Percentiles rank a stretch among this genome's conserved stretches.
Evolutionary conservation across 2,113 vertebrate genomes (phyloP).

Genomic region (Tricholaema leucomelas): DNA sequence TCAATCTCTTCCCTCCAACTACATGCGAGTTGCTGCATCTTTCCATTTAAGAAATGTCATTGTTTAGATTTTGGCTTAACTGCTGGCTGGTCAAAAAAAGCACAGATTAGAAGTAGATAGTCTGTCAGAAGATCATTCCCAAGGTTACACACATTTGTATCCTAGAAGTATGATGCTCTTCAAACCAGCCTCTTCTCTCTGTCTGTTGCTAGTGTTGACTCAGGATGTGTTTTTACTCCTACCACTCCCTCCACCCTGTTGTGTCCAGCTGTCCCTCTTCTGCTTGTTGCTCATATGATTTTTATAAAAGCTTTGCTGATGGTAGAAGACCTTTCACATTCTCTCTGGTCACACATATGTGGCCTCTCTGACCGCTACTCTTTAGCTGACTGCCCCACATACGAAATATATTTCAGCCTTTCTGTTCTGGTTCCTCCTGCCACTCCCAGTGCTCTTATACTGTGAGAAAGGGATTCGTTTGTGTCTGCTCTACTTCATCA

Average conservation of each 20-base stretch:
- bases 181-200: background rate
- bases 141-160: background rate
- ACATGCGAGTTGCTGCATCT: background rate
- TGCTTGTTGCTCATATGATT: background rate
- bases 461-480: background rate
- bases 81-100: background rate
- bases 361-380: background rate
- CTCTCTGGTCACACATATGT: background rate
- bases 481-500: background rate
- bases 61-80: background rate
- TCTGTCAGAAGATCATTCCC: background rate
- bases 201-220: background rate
- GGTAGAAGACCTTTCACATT: background rate
- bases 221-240: background rate
- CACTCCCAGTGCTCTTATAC: background rate
- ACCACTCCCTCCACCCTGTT: background rate
- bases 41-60: background rate
- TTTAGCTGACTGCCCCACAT: background rate
- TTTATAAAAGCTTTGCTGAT: background rate
- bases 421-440: background rate
- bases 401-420: background rate
- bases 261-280: background rate
- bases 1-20: background rate
- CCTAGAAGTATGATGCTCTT: background rate
- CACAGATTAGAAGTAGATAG: background rate